Evolutionary conservation across 2,113 vertebrate species (phyloP), one percentile per base, ranked within the genome.

Genomic region (Nibea coibor): DNA sequence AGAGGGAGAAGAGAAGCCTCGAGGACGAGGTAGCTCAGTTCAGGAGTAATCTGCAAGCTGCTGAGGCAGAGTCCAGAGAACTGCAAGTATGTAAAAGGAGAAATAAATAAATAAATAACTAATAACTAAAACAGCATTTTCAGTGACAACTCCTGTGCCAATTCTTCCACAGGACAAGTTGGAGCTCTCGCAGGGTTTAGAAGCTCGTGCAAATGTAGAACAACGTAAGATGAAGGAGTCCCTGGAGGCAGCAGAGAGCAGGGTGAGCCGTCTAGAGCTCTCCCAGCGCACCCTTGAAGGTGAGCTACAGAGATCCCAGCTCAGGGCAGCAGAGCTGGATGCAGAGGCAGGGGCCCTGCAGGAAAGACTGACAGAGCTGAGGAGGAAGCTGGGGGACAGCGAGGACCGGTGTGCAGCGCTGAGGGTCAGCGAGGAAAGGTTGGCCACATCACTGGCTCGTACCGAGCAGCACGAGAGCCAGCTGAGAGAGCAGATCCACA

Each of bases 401-500:
- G 94, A 96, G 70, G 93, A 94, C 83, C 88, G 68, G 50, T 84
- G 86, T 2, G 85, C 87, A 0, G 72, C 81, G 0, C 87, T 96
- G 58, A 92, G 84, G 84, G 86, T 92, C 51, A 88, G 75, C 11
- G 80, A 94, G 56, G 93, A 96, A 72, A 89, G 82, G 54, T 76
- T 94, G 84, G 76, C 81, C 6, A 72, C 68, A 1, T 83, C 92
- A 0, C 88, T 95, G 82, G 88, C 90, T 47, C 94, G 84, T 63
- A 88, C 93, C 3, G 95, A 96, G 79, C 92, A 92, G 26, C 90
- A 92, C 1, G 95, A 96, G 79, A 79, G 82, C 56, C 92, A 94
- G 75, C 88, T 95, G 24, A 94, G 93, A 61, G 95, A 96, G 58
- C 86, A 93, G 87, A 83, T 95, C 26, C 93, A 94, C 75, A 92